These are phyloP conservation scores for Misgurnus anguillicaudatus DNA, from an alignment of 2,113 vertebrate genomes.

Conservation along the genomic window DNA sequence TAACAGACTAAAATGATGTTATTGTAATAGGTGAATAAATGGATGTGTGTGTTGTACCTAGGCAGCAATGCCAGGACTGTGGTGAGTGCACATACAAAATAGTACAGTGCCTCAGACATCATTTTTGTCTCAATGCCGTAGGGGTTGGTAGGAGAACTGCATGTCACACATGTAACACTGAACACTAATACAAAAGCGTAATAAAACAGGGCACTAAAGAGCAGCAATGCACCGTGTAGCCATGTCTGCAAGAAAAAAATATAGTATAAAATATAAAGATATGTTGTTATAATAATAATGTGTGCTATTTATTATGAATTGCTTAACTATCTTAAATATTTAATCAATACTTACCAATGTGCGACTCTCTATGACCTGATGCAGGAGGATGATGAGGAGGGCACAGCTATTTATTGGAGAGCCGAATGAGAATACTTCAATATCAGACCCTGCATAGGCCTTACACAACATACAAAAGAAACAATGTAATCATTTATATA, in stretches of 20 bases:
- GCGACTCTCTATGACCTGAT: constrained; percentile 89
- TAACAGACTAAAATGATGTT: no score
- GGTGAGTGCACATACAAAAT: constrained; percentile 80
- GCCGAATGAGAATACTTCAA: constrained; percentile 85
- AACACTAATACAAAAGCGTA: constrained; percentile 80
- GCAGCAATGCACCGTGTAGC: constrained; percentile 77
- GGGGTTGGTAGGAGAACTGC: constrained; percentile 81
- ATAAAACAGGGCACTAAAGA: constrained; percentile 77
- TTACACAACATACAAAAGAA: constrained; percentile 57
- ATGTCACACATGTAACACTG: constrained; percentile 77
- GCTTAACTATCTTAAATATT: neutral
- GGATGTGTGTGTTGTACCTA: constrained; percentile 70
- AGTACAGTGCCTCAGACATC: constrained; percentile 82
- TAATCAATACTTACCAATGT: constrained; percentile 80
- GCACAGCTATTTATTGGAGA: constrained; percentile 87
- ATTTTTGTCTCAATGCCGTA: constrained; percentile 81
- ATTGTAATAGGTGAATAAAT: neutral
- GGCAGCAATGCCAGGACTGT: constrained; percentile 84
- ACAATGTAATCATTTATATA: neutral
- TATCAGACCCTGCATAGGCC: constrained; percentile 81
- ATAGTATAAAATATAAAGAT: neutral
- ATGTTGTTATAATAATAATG: no score
- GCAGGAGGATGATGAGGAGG: constrained; percentile 86
- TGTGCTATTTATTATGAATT: neutral
- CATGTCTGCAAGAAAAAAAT: constrained; percentile 79